These are phyloP conservation scores for Drosophila albomicans DNA, from an alignment of 1,140 invertebrate species.

Conservation along the genomic window DNA sequence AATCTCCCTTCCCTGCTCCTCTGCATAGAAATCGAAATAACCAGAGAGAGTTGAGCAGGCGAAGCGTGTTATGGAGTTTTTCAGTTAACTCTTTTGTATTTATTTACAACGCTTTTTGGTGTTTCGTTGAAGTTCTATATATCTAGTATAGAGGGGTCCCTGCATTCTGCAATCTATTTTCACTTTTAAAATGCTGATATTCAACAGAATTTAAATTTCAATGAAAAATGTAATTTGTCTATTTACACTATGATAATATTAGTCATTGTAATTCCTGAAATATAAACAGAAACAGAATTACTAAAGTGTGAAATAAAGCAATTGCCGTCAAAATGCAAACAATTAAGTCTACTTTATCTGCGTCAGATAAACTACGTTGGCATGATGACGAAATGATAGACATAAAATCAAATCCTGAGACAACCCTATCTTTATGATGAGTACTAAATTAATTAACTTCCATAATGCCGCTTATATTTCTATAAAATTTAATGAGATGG, in stretches of 20 bases:
- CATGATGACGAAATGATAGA: not conserved
- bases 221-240: not conserved
- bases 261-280: not conserved
- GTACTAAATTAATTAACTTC: not conserved
- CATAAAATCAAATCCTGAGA: not conserved
- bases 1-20: not conserved
- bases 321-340: too few relatives aligned
- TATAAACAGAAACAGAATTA: not conserved
- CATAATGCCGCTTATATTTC: not conserved
- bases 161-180: not conserved
- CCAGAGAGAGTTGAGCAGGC: slow-evolving; percentile 48
- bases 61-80: slow-evolving; percentile 55
- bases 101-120: slow-evolving; percentile 20
- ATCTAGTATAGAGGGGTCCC: too few relatives aligned
- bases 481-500: not conserved
- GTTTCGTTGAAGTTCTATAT: not conserved
- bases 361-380: too few relatives aligned
- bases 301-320: not conserved
- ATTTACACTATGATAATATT: not conserved
- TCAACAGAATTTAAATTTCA: not conserved
- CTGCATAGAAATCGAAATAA: slow-evolving; percentile 51
- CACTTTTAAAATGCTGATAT: not conserved
- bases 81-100: slow-evolving; percentile 54
- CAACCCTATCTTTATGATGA: not conserved
- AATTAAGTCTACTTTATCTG: too few relatives aligned